Evolutionary conservation across 53 echinoderm and acorn worm species (phyloP).

Genomic region (Arbacia lixula): DNA sequence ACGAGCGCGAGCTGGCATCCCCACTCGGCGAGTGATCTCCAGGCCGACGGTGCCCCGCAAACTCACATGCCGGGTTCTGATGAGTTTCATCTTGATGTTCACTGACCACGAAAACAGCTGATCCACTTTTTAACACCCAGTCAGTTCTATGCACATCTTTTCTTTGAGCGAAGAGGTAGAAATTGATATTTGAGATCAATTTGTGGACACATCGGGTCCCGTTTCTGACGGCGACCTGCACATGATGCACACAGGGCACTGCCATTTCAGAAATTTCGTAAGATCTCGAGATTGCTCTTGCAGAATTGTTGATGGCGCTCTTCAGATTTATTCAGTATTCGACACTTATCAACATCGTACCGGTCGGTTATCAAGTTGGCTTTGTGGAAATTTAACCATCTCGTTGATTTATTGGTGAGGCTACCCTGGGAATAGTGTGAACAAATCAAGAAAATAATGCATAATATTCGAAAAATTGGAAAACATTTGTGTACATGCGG

Average conservation of each 20-base stretch:
- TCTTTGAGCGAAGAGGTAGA: conserved; percentile 78
- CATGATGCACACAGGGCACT: conserved; percentile 76
- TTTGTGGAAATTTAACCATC: no score
- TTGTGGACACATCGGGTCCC: conserved; percentile 74
- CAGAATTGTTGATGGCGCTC: no score
- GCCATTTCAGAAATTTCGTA: conserved; percentile 56
- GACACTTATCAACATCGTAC: no score
- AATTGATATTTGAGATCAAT: conserved; percentile 75
- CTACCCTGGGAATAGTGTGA: no score
- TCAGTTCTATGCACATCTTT: conserved; percentile 66
- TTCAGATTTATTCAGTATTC: no score
- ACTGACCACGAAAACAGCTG: conserved; percentile 78
- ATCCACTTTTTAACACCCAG: conserved; percentile 87
- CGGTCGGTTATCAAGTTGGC: no score
- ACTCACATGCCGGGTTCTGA: background rate
- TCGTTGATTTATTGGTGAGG: no score
- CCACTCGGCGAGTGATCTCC: background rate
- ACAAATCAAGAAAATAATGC: no score
- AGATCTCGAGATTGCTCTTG: conserved; percentile 20
- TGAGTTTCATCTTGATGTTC: conserved; percentile 51
- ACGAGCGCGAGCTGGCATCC: no score
- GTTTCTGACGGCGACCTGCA: conserved; percentile 77
- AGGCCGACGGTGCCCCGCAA: background rate
- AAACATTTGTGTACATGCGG: no score
- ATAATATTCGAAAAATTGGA: no score